Evolutionary conservation across 2,888 invertebrate species (phyloP).

Genomic region (Acanthacorydalis orientalis): DNA sequence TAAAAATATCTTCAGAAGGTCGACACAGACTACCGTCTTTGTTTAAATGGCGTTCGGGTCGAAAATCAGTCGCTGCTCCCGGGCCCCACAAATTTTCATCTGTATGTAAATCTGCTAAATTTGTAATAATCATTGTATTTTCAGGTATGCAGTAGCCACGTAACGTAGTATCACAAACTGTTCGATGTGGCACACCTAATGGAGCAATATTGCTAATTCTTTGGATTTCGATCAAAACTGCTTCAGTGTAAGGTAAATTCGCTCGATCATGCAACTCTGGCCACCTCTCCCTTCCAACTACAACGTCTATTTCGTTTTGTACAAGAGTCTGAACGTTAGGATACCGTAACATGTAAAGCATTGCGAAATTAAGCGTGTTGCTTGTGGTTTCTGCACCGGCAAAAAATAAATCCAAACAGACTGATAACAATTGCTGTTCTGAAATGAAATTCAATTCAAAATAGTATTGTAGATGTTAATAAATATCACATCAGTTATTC

Average conservation of each 20-base stretch:
- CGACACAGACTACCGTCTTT: conserved; percentile 30
- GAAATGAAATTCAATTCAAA: conserved; percentile 5
- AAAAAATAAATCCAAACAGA: conserved; percentile 49
- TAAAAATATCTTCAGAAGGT: conserved; percentile 32
- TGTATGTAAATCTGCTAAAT: conserved; percentile 42
- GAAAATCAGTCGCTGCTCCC: conserved; percentile 40
- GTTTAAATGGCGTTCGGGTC: conserved; percentile 46
- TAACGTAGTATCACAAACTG: conserved; percentile 24
- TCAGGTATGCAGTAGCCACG: conserved; percentile 31
- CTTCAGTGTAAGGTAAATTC: conserved; percentile 26
- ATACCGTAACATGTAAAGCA: conserved; percentile 39
- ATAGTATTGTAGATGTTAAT: background rate
- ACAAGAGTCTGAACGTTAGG: conserved; percentile 37
- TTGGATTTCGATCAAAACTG: conserved; percentile 32
- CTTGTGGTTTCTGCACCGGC: conserved; percentile 55
- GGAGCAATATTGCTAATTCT: conserved; percentile 32
- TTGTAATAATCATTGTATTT: conserved; percentile 39
- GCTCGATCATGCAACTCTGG: conserved; percentile 37
- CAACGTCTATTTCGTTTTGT: conserved; percentile 39
- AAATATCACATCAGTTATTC: background rate
- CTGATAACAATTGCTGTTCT: conserved; percentile 23
- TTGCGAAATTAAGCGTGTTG: conserved; percentile 40
- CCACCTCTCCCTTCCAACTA: conserved; percentile 34
- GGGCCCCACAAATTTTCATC: conserved; percentile 33
- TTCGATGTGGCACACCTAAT: conserved; percentile 34